phyloP scores from a whole-genome alignment of 2,888 invertebrate genomes.

The Drosophila nr. perissopoda region DNA sequence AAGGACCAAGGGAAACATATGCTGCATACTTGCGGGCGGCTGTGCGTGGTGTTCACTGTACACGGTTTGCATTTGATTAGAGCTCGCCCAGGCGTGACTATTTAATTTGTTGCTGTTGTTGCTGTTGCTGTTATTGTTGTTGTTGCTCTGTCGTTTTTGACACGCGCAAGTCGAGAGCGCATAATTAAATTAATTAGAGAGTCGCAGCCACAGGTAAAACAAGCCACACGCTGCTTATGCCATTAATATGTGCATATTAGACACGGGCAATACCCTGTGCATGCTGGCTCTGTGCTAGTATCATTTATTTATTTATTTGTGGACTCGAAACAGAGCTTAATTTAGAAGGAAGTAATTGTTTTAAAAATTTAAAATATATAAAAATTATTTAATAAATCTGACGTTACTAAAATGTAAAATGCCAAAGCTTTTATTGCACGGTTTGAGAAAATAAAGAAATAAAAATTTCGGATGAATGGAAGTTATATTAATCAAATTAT shows the following conservation, averaged over 20 bases:
- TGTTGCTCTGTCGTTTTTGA: slow-evolving; percentile 57
- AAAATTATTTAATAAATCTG: too few relatives aligned
- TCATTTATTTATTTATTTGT: not conserved
- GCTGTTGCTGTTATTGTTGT: slow-evolving; percentile 35
- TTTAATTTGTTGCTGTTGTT: slow-evolving; percentile 65
- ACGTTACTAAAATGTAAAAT: too few relatives aligned
- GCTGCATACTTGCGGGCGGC: slow-evolving; percentile 60
- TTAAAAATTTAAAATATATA: not conserved
- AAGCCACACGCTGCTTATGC: slow-evolving; percentile 27
- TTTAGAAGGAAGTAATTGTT: too few relatives aligned
- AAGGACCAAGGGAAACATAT: slow-evolving; percentile 42
- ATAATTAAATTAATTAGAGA: slow-evolving; percentile 82
- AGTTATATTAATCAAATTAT: not conserved
- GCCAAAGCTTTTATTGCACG: too few relatives aligned
- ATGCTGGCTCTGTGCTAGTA: not conserved
- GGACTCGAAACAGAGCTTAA: not conserved
- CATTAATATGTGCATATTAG: not conserved
- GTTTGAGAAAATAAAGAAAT: too few relatives aligned
- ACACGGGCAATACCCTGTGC: slow-evolving; percentile 37
- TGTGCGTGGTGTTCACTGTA: slow-evolving; percentile 41
- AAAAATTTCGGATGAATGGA: not conserved
- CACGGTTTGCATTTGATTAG: slow-evolving; percentile 69
- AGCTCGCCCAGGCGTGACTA: slow-evolving; percentile 69
- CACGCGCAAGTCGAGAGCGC: slow-evolving; percentile 75
- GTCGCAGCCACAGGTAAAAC: slow-evolving; percentile 74